phyloP scores from a whole-genome alignment of 2,113 vertebrate genomes.

The Cololabis saira region DNA sequence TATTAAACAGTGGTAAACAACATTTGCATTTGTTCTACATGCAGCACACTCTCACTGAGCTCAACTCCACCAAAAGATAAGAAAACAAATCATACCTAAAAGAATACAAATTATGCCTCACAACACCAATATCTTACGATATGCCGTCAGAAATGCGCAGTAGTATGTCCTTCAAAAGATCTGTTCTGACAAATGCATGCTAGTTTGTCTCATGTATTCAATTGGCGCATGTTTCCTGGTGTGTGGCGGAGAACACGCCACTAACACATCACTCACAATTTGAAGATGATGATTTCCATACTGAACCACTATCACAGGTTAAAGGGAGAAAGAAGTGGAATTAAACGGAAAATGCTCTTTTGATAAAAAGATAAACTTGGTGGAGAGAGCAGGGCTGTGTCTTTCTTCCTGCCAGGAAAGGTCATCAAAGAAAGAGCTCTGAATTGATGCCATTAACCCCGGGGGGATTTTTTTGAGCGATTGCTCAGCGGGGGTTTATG shows the following conservation, averaged over 20 bases:
- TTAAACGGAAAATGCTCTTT: slow-evolving; percentile 72
- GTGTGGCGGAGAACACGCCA: slow-evolving; percentile 14
- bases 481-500: slow-evolving; percentile 15
- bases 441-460: slow-evolving; percentile 63
- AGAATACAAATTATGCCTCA: slow-evolving; percentile 18
- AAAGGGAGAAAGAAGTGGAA: slow-evolving; percentile 65
- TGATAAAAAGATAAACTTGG: slow-evolving; percentile 73
- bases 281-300: slow-evolving; percentile 75
- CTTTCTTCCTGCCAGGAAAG: slow-evolving; percentile 60
- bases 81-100: slow-evolving; percentile 15
- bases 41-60: background rate
- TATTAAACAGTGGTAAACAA: background rate
- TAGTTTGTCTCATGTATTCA: slow-evolving; percentile 26
- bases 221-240: no score
- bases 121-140: background rate
- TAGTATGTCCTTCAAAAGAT: slow-evolving; percentile 16
- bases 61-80: slow-evolving; percentile 29
- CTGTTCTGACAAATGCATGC: slow-evolving; percentile 40
- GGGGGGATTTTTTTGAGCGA: slow-evolving; percentile 18
- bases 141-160: background rate
- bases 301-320: slow-evolving; percentile 70
- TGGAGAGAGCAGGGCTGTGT: slow-evolving; percentile 49
- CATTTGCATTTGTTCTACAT: slow-evolving; percentile 32
- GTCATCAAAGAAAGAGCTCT: slow-evolving; percentile 59
- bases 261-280: slow-evolving; percentile 78